phyloP scores from a whole-genome alignment of 2,888 invertebrate genomes.

The Euphydryas editha region DNA sequence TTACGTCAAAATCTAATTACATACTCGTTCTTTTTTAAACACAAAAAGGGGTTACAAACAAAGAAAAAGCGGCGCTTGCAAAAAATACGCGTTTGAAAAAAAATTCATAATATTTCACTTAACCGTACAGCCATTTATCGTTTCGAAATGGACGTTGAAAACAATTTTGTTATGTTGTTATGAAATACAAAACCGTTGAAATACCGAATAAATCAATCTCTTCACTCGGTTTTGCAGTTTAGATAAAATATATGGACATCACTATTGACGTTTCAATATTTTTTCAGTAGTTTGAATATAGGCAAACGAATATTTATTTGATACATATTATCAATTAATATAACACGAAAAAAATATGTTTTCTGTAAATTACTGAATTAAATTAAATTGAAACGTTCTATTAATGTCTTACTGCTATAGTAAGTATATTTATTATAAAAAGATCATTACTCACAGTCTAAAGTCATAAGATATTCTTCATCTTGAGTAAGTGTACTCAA shows the following conservation, averaged over 20 bases:
- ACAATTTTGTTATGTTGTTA: constrained; percentile 30
- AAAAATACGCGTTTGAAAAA: constrained; percentile 6
- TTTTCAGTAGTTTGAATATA: constrained; percentile 9
- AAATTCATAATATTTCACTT: constrained; percentile 26
- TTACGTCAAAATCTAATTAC: background rate
- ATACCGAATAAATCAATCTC: constrained; percentile 33
- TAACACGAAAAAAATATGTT: background rate
- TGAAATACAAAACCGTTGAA: constrained; percentile 29
- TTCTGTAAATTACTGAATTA: too few species aligned
- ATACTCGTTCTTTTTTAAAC: background rate
- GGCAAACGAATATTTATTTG: background rate
- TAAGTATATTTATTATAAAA: too few species aligned
- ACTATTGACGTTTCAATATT: constrained; percentile 25
- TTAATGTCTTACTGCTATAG: too few species aligned
- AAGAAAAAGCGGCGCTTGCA: background rate
- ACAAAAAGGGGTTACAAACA: background rate
- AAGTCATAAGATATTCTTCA: too few species aligned
- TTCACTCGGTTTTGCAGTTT: constrained; percentile 21
- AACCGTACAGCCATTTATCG: constrained; percentile 29
- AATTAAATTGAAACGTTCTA: too few species aligned
- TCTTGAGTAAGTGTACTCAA: too few species aligned
- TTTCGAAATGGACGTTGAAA: constrained; percentile 23
- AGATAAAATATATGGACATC: constrained; percentile 25
- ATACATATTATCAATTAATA: background rate
- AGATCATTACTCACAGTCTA: too few species aligned